Conservation (phyloP, 2,113 vertebrate species). For the Phasianus colchicus region DNA sequence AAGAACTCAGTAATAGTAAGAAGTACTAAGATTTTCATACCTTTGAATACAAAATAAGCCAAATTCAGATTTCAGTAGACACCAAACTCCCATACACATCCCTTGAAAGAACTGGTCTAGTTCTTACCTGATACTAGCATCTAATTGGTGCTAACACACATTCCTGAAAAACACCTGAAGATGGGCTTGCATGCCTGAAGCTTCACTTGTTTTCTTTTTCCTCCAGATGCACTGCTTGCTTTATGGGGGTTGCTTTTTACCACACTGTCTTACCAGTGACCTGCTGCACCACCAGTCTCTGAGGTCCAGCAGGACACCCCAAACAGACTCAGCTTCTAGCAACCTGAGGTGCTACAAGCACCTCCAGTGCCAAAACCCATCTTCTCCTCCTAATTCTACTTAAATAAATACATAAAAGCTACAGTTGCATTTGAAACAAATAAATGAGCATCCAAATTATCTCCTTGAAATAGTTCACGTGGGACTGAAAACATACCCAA, state of each 20-base stretch:
- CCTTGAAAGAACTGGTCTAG: neutral
- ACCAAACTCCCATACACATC: neutral
- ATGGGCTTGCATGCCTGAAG: neutral
- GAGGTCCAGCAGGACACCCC: neutral
- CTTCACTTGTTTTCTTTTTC: neutral
- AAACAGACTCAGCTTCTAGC: neutral
- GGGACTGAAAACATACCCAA: neutral
- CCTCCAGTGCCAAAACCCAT: neutral
- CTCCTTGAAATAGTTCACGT: neutral
- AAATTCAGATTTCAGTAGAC: neutral
- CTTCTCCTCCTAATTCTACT: neutral
- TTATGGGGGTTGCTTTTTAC: neutral
- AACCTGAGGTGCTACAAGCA: neutral
- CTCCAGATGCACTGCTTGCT: neutral
- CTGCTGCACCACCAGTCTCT: neutral
- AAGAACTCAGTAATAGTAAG: too few relatives aligned
- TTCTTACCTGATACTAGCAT: neutral
- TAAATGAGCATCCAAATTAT: neutral
- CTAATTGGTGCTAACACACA: neutral
- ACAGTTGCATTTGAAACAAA: neutral
- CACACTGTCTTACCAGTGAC: neutral
- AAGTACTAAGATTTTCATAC: neutral
- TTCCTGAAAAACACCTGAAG: neutral
- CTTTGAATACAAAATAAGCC: neutral
- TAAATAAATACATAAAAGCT: neutral